Percentiles rank a stretch among this genome's conserved stretches.
Conservation (phyloP, 2,797 vertebrate species). For the Danio jaintianensis region DNA sequence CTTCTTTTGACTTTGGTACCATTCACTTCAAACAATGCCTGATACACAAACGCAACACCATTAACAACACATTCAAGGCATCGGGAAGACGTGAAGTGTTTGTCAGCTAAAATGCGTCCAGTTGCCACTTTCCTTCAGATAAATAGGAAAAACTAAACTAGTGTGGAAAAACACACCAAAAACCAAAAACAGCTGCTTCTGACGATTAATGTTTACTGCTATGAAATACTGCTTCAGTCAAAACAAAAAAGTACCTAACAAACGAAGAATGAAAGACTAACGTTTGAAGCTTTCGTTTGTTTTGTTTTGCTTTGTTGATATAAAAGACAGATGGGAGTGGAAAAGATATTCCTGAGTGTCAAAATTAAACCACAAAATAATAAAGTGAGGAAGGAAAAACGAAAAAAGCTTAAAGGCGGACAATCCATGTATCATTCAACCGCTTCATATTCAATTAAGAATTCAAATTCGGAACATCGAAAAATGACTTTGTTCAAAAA, state of each 20-base stretch:
- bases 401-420: conserved; percentile 65
- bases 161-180: not conserved
- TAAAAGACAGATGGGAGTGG: conserved; percentile 79
- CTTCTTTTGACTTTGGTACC: conserved; percentile 57
- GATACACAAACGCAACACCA: conserved; percentile 83
- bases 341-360: conserved; percentile 97
- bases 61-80: conserved; percentile 64
- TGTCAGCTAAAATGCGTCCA: conserved; percentile 29
- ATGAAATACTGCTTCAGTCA: conserved; percentile 43
- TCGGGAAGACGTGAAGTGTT: conserved; percentile 90
- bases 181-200: conserved; percentile 45
- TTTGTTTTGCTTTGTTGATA: conserved; percentile 48
- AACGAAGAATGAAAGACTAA: conserved; percentile 22
- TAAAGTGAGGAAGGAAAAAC: conserved; percentile 81
- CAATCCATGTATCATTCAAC: conserved; percentile 43
- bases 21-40: conserved; percentile 82
- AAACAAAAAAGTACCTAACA: conserved; percentile 17
- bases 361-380: conserved; percentile 86
- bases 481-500: too few relatives aligned
- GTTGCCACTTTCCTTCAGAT: conserved; percentile 15
- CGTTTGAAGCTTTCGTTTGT: conserved; percentile 57
- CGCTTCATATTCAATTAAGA: too few relatives aligned
- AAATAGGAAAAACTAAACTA: conserved; percentile 17
- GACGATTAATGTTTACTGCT: conserved; percentile 12
- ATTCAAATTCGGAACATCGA: too few relatives aligned